These are phyloP conservation scores for Chanos chanos DNA, from an alignment of 2,797 vertebrate genomes.

Conservation along the genomic window DNA sequence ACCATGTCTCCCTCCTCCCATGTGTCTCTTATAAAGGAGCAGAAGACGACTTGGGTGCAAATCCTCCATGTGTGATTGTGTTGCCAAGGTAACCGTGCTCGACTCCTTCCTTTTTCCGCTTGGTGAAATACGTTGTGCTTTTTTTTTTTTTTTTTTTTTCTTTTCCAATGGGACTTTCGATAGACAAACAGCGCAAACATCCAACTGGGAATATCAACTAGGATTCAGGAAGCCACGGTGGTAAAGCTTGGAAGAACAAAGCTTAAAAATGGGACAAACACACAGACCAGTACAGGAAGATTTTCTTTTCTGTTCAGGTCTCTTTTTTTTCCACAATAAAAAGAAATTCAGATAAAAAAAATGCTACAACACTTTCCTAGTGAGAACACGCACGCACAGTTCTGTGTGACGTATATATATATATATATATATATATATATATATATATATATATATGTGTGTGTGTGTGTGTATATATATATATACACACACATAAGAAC, in stretches of 20 bases:
- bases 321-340: conserved; percentile 63
- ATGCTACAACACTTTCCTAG: conserved; percentile 72
- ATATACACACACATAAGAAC: too few relatives aligned
- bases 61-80: conserved; percentile 25
- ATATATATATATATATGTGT: conserved; percentile 65
- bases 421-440: conserved; percentile 67
- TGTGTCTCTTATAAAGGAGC: too few relatives aligned
- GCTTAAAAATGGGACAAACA: conserved; percentile 73
- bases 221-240: conserved; percentile 52
- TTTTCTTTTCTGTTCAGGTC: conserved; percentile 46
- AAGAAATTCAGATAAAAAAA: conserved; percentile 55
- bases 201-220: conserved; percentile 34
- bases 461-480: conserved; percentile 65
- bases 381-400: conserved; percentile 69
- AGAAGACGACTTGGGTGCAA: too few relatives aligned
- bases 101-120: conserved; percentile 39
- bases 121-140: conserved; percentile 57
- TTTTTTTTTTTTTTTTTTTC: conserved; percentile 23
- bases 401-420: conserved; percentile 67
- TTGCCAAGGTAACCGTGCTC: conserved; percentile 37
- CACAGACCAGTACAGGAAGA: conserved; percentile 62
- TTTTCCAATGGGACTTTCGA: conserved; percentile 50
- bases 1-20: too few relatives aligned
- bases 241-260: conserved; percentile 81
- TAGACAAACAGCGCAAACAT: conserved; percentile 37